A percentile compares a stretch with the other conserved stretches of the same genome.
Evolutionary conservation across 2,113 vertebrate species (phyloP).

Genomic region (Halichoerus grypus): DNA sequence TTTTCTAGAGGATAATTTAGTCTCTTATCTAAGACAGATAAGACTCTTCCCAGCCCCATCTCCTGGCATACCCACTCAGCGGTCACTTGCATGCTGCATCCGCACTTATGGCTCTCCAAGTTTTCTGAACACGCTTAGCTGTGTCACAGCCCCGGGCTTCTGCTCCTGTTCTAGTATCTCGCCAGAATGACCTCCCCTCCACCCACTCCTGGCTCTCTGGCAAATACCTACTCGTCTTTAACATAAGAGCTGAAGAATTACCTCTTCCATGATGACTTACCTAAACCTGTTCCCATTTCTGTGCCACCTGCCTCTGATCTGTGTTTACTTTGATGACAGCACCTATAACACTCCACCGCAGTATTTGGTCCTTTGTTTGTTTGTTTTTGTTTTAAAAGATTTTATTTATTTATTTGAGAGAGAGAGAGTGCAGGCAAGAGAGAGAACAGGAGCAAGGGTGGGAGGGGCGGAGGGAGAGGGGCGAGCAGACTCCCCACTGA

Average conservation of each 20-base stretch:
- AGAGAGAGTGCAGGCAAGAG: background rate
- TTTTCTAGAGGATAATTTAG: background rate
- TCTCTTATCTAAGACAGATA: background rate
- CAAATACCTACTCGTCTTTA: background rate
- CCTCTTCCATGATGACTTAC: background rate
- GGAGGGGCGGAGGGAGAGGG: background rate
- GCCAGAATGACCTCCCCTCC: background rate
- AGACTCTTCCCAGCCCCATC: background rate
- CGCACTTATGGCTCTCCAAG: too few species aligned
- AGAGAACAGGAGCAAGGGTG: background rate
- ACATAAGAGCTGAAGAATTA: background rate
- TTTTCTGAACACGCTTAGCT: too few species aligned
- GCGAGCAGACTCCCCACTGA: background rate
- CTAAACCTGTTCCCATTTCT: background rate
- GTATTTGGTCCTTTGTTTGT: background rate
- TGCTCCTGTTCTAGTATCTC: background rate
- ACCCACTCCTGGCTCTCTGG: background rate
- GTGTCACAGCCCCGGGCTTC: background rate
- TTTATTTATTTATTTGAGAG: background rate
- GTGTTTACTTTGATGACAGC: background rate
- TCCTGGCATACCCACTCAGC: background rate
- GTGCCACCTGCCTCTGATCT: background rate
- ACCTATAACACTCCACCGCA: rapidly evolving
- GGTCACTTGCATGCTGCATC: too few species aligned
- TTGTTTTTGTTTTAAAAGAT: background rate